Base-by-base conservation (phyloP, 64 coral and sea anemone species). In the Montipora cactus region DNA sequence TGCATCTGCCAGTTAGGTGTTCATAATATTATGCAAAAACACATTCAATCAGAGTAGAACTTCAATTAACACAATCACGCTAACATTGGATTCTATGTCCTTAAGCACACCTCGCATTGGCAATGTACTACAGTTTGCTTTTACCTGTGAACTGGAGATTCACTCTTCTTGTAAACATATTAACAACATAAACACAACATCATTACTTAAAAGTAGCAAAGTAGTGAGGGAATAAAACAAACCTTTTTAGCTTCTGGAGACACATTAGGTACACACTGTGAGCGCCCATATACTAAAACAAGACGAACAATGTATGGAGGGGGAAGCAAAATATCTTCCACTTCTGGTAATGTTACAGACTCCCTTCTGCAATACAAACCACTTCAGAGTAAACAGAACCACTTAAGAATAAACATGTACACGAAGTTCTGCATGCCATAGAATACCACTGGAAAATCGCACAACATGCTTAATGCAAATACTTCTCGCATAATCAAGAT, bases 241-340 rank as follows among this genome's bases (percentile, higher is more conserved):
- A 89, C 87, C 92, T 95, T 91, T 19, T 91, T 93, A 11, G 81
- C 92, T 86, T 88, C 70, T 20, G 85, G 48, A 8, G 94, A 90
- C 13, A 98, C 50, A 16, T 48, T 6, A 15, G 97, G 97, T 45
- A 83, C 53, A 79, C 97, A 94, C 11, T 72, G 76, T 4, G 97
- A 98, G 91, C 97, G 80, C 52, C 97, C 97, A 89, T 98, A 98
- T 37, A 98, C 37, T 67, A 98, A 76, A 49, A 98, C 91, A 16
- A 98, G 83, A 48, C 97, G 91, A 6, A 98, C 92, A 44, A 98
- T 94, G 84, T 92, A 88, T 10, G 94, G 88, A 19, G 97, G 97
- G 8, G 94, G 97, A 2, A 98, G 69, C 3, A 79, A 9, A 66
- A 89, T 49, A 59, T 96, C 97, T 50, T 96, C 94, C 15, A 91